Conservation (phyloP, 2,888 invertebrate genomes). For the Incurvaria masculella region DNA sequence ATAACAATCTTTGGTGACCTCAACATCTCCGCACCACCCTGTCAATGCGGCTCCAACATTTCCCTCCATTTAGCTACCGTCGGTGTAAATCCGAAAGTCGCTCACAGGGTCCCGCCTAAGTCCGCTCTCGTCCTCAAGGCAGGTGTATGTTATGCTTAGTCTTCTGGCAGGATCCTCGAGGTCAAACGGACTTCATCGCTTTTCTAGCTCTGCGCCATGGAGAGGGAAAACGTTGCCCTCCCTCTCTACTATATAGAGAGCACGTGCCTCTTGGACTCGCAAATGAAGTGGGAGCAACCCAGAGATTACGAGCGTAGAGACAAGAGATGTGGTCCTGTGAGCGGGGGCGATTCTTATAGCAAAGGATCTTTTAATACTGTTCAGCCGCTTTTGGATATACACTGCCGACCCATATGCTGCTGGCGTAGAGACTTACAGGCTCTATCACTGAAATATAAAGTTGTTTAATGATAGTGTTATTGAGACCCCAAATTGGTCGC, state of each 20-base stretch:
- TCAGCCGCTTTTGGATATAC: not conserved
- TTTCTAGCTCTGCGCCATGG: too few relatives aligned
- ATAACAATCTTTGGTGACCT: not conserved
- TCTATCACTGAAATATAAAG: too few relatives aligned
- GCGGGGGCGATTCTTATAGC: not conserved
- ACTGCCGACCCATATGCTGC: not conserved
- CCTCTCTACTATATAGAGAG: not conserved
- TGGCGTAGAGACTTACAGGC: too few relatives aligned
- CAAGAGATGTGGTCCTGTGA: too few relatives aligned
- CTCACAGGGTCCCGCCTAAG: not conserved
- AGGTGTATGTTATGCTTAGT: not conserved
- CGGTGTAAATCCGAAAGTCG: too few relatives aligned
- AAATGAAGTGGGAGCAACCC: not conserved
- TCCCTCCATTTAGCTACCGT: not conserved
- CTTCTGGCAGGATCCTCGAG: not conserved
- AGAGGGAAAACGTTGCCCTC: not conserved
- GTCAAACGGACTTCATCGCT: too few relatives aligned
- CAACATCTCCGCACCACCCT: not conserved
- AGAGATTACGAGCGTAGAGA: not conserved
- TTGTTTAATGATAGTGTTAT: too few relatives aligned
- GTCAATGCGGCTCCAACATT: not conserved
- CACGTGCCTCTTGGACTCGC: not conserved
- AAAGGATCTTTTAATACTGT: not conserved
- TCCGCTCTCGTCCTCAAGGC: not conserved
- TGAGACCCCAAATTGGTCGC: not conserved